Evolutionary conservation across 2,797 vertebrate genomes (phyloP).

Genomic region (Sebastes minor): DNA sequence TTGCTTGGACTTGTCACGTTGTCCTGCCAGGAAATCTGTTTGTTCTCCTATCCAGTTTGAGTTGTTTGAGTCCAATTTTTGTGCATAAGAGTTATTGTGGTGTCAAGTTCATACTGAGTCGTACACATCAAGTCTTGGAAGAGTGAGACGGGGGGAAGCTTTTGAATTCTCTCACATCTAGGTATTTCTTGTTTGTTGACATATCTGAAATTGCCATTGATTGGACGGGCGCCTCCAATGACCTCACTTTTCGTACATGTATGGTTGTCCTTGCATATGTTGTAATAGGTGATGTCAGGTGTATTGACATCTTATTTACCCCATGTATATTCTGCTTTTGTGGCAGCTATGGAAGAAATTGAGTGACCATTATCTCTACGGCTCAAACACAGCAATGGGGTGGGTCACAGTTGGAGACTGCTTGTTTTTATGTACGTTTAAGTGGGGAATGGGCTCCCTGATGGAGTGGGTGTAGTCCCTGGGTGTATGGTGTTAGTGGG

Average conservation of each 20-base stretch:
- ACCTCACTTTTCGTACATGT: background rate
- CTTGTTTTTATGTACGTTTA: background rate
- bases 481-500: background rate
- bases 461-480: constrained; percentile 2
- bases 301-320: background rate
- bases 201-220: background rate
- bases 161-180: background rate
- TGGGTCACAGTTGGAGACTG: background rate
- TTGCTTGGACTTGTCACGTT: background rate
- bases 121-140: background rate
- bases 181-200: background rate
- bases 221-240: background rate
- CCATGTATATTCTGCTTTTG: background rate
- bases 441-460: background rate
- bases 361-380: background rate
- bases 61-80: background rate
- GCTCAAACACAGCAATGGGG: background rate
- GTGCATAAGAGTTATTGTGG: background rate
- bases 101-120: background rate
- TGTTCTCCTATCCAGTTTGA: background rate
- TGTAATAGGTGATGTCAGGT: background rate
- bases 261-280: background rate
- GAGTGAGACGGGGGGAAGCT: background rate
- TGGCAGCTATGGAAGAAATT: background rate
- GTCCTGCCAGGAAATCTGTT: constrained; percentile 1